Evolutionary conservation across 2,888 invertebrate genomes (phyloP), one percentile per base, ranked within the genome.

Genomic region (Dryocosmus kuriphilus): DNA sequence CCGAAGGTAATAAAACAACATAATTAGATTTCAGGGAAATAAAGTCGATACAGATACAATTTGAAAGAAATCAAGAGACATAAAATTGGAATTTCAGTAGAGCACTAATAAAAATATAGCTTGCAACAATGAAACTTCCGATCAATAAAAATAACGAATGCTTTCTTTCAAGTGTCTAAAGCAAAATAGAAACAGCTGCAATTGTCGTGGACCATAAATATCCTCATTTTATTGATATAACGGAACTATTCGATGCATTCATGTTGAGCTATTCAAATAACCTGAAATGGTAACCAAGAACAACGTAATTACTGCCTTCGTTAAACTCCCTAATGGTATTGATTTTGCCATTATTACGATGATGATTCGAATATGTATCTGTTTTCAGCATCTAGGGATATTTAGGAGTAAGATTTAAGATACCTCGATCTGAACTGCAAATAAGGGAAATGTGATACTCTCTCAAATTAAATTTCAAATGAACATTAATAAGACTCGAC

Each of bases 401-500:
- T 62, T 62, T 62, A 8, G 32, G 32, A 32, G 32, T 62, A n/a
- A 62, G 62, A 62, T 32, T 62, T 32, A n/a, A 62, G 35, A 32
- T 35, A 62, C 32, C 62, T 30, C 19, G n/a, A 62, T 9, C 30
- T 30, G 9, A 62, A 35, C 32, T 30, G n/a, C 9, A 62, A 35
- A 62, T 62, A 62, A 62, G 32, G n/a, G 62, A n/a, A 62, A 62
- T 62, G 32, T 62, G 62, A 62, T 62, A 32, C 30, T 30, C 32
- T 9, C 32, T n/a, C 30, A 35, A 62, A 35, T 62, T 62, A n/a
- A 32, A 62, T 35, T 62, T 62, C 32, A 35, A 62, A 62, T 62
- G 62, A 62, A 32, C n/a, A n/a, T 62, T 62, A 62, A 62, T 62
- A 62, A 62, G 35, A n/a, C 32, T 62, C 32, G n/a, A 62, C 62